A percentile compares a stretch with the other conserved stretches of the same genome.
Conservation (phyloP, 2,113 vertebrate species). For the Nannobrachium achirus region DNA sequence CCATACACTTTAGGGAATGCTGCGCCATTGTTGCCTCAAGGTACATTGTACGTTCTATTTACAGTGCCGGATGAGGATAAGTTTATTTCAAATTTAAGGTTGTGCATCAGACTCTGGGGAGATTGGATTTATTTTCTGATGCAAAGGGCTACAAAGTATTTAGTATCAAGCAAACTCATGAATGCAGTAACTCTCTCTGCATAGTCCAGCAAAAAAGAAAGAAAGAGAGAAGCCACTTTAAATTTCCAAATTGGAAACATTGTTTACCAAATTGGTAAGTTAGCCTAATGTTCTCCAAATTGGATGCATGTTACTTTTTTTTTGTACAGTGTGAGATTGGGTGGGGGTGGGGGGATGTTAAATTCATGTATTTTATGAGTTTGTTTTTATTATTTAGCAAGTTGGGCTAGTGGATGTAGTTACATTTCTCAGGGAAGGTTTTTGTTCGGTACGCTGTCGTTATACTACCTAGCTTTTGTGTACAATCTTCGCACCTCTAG, state of each 20-base stretch:
- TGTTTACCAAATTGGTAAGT: constrained; percentile 99
- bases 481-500: constrained; percentile 20
- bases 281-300: constrained; percentile 87
- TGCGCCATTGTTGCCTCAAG: constrained; percentile 12
- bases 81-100: constrained; percentile 11
- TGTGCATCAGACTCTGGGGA: constrained; percentile 13
- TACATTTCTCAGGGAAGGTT: constrained; percentile 75
- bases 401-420: constrained; percentile 35
- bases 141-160: constrained; percentile 9
- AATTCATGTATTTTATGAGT: constrained; percentile 39
- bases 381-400: constrained; percentile 22
- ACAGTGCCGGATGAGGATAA: constrained; percentile 6
- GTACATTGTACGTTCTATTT: constrained; percentile 8
- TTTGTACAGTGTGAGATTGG: constrained; percentile 57
- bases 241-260: constrained; percentile 99
- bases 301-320: constrained; percentile 77
- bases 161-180: constrained; percentile 6
- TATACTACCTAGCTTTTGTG: constrained; percentile 7
- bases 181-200: constrained; percentile 37
- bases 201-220: constrained; percentile 62
- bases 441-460: constrained; percentile 29
- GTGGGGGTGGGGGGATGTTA: neutral
- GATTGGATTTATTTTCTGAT: constrained; percentile 29
- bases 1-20: neutral
- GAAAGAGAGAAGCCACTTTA: constrained; percentile 72